phyloP scores from a whole-genome alignment of 1,140 invertebrate species.

The Rhyzopertha dominica region DNA sequence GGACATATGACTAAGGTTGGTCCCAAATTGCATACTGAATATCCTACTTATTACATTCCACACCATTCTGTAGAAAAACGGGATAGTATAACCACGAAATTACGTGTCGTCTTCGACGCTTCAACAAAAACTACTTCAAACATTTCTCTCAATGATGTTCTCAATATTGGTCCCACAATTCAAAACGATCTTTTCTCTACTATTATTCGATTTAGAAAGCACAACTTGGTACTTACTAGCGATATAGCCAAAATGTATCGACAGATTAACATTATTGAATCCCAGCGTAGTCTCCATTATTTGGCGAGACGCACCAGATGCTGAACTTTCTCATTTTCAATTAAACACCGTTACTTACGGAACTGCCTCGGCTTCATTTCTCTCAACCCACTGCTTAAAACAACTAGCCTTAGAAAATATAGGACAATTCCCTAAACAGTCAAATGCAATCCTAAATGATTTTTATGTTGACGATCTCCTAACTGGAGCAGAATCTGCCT shows the following conservation, averaged over 20 bases:
- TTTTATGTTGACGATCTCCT: conserved; percentile 41
- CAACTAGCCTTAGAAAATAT: conserved; percentile 19
- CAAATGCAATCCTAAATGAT: conserved; percentile 19
- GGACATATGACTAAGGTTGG: conserved; percentile 1
- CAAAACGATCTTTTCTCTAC: conserved; percentile 33
- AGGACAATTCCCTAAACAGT: conserved; percentile 17
- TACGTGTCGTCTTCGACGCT: conserved; percentile 42
- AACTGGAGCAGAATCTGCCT: conserved; percentile 1
- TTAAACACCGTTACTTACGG: conserved; percentile 44
- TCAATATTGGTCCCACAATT: conserved; percentile 32
- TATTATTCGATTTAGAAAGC: conserved; percentile 34
- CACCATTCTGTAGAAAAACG: conserved; percentile 11
- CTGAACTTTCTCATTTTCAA: conserved; percentile 31
- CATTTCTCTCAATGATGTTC: conserved; percentile 34
- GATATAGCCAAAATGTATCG: conserved; percentile 47
- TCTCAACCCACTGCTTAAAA: conserved; percentile 27
- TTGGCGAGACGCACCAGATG: conserved; percentile 32
- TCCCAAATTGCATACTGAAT: neutral
- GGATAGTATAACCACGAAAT: conserved; percentile 12
- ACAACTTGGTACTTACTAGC: conserved; percentile 31
- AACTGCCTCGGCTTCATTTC: conserved; percentile 29
- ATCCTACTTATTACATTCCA: conserved; percentile 1
- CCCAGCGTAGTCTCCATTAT: conserved; percentile 40
- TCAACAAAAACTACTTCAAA: conserved; percentile 30
- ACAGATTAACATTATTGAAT: conserved; percentile 34